A percentile compares a stretch with the other conserved stretches of the same genome.
These are phyloP conservation scores for Drosophila percnosoma DNA, from an alignment of 2,888 invertebrate species.

Conservation along the genomic window DNA sequence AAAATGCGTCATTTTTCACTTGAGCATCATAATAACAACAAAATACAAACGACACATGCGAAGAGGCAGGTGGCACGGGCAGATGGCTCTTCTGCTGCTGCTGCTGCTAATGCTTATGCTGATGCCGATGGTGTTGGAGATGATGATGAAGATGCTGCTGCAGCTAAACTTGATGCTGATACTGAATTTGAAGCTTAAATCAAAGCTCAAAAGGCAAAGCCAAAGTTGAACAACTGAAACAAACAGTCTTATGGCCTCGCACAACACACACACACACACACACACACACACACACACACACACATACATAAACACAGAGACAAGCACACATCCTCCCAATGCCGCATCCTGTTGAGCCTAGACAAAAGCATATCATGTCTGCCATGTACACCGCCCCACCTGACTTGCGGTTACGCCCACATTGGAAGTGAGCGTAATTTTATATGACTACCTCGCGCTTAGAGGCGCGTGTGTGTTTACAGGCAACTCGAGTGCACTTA, in stretches of 20 bases:
- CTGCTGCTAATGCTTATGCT: not conserved
- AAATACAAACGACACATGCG: not conserved
- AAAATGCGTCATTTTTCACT: conserved; percentile 72
- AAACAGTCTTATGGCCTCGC: conserved; percentile 42
- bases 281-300: not conserved
- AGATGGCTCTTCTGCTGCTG: conserved; percentile 8
- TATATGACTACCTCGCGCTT: conserved; percentile 52
- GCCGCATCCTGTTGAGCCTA: conserved; percentile 62
- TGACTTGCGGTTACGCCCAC: conserved; percentile 30
- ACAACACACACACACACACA: conserved; percentile 24
- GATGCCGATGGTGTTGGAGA: not conserved
- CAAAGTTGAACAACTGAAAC: conserved; percentile 43
- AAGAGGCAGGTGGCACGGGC: conserved; percentile 1
- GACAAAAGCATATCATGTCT: conserved; percentile 70
- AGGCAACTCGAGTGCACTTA: conserved; percentile 77
- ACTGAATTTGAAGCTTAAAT: conserved; percentile 28
- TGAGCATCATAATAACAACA: conserved; percentile 63
- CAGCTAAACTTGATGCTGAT: conserved; percentile 21
- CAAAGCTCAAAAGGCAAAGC: conserved; percentile 31
- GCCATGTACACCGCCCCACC: conserved; percentile 19
- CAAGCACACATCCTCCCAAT: conserved; percentile 1
- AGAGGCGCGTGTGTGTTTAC: conserved; percentile 69
- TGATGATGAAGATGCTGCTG: not conserved
- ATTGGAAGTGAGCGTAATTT: conserved; percentile 41
- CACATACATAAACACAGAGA: conserved; percentile 22